Evolutionary conservation across 2,888 invertebrate genomes (phyloP), one percentile per base, ranked within the genome.

Genomic region (Erebia palarica): DNA sequence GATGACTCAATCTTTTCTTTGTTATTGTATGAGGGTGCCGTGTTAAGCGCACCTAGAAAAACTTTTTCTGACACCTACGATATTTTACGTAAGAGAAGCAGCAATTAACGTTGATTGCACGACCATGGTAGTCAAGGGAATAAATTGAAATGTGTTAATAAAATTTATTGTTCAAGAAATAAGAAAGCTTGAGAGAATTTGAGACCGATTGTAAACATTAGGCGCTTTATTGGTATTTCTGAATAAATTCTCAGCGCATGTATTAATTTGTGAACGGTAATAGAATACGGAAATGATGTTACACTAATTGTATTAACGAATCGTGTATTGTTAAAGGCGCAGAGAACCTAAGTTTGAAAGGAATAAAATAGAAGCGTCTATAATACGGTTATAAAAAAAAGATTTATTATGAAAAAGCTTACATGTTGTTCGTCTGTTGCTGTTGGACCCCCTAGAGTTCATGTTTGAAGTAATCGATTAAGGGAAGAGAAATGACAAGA

Each of bases 1-100:
- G 92, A 92, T 92, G 92, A 92, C 91, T 92, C 90, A 90, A 92
- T 92, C 83, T 85, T 92, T 92, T 87, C 90, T 91, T 92, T 92
- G 88, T 90, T 79, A 79, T 76, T 78, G 76, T 78, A 79, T 77
- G 78, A 85, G 84, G 85, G 85, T 85, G 84, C 84, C 78, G 79
- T 83, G 81, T 78, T 78, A 79, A 80, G 75, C 80, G 77, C 75
- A 76, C 80, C 79, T 80, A 82, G 82, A 84, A 78, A 82, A 79
- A 81, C 78, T 79, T 81, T 79, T 81, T 79, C 78, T 78, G 76
- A 85, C 89, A 84, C 84, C 85, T 81, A 85, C 86, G 78, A 77
- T 79, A 77, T 77, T 80, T 80, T 81, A 86, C 87, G 86, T 88
- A 89, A 90, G 84, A 89, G 89, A 82, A 87, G 89, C 89, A 87